These are phyloP conservation scores for Aporophyla nigra DNA, from an alignment of 2,888 invertebrate genomes.

Conservation along the genomic window DNA sequence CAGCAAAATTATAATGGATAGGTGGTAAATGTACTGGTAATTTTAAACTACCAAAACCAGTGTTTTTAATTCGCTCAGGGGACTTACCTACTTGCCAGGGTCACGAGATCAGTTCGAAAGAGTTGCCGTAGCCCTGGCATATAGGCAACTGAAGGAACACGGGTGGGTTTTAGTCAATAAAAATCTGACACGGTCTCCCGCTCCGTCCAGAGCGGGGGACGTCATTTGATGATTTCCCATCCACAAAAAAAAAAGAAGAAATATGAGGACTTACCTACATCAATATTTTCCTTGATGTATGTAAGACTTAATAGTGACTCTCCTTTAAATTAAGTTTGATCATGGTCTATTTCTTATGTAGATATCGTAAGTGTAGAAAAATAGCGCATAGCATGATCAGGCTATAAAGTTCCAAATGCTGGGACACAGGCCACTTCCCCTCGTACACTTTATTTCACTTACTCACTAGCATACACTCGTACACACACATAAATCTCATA, in stretches of 20 bases:
- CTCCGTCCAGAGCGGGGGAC: too few relatives aligned
- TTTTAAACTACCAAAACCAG: neutral
- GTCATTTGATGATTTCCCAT: too few relatives aligned
- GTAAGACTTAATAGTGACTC: neutral
- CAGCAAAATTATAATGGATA: neutral
- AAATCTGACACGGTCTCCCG: too few relatives aligned
- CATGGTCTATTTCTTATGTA: neutral
- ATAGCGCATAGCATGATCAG: neutral
- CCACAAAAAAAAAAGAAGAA: too few relatives aligned
- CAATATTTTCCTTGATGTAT: neutral
- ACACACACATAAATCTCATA: too few relatives aligned
- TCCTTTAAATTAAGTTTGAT: neutral
- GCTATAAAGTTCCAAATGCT: neutral
- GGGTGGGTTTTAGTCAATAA: too few relatives aligned
- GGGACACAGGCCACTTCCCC: neutral
- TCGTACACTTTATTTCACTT: too few relatives aligned
- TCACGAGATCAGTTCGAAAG: too few relatives aligned
- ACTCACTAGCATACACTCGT: too few relatives aligned
- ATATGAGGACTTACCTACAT: neutral
- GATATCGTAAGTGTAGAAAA: neutral
- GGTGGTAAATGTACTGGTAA: neutral
- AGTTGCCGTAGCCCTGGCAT: too few relatives aligned
- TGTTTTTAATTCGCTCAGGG: neutral
- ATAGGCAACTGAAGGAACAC: too few relatives aligned
- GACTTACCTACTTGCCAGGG: too few relatives aligned